These are phyloP conservation scores for Caloenas nicobarica DNA, from an alignment of 2,113 vertebrate species.

Conservation along the genomic window DNA sequence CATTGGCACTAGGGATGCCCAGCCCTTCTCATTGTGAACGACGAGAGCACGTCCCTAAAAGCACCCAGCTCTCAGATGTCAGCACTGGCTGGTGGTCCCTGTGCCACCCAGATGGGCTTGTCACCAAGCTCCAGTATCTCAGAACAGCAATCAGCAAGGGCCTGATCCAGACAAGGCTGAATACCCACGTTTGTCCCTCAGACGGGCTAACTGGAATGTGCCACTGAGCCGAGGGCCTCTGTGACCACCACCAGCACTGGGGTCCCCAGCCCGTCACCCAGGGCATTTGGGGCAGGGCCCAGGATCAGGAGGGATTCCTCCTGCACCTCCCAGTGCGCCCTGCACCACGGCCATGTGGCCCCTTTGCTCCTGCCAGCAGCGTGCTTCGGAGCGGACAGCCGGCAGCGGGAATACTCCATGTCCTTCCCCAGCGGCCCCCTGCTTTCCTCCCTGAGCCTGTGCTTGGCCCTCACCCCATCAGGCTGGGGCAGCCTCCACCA, in stretches of 20 bases:
- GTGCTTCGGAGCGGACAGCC: neutral
- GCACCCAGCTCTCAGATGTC: neutral
- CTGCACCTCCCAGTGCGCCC: neutral
- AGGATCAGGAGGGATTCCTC: neutral
- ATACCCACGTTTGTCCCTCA: neutral
- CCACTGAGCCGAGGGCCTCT: neutral
- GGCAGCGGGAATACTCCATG: rapidly evolving
- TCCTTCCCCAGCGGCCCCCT: neutral
- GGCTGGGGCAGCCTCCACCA: neutral
- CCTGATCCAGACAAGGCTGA: neutral
- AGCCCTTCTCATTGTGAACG: neutral
- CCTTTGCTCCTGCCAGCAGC: neutral
- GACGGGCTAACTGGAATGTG: neutral
- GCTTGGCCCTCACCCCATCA: rapidly evolving
- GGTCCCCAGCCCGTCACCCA: neutral
- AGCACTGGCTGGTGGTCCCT: neutral
- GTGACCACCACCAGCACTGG: neutral
- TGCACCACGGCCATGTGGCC: rapidly evolving
- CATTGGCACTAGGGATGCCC: neutral
- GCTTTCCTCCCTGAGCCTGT: neutral
- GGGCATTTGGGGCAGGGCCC: neutral
- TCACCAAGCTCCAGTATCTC: neutral
- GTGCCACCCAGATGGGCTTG: neutral
- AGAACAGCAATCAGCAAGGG: neutral
- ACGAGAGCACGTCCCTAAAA: neutral